phyloP scores from a whole-genome alignment of 1,140 invertebrate genomes.

The Oreohelix idahoensis region DNA sequence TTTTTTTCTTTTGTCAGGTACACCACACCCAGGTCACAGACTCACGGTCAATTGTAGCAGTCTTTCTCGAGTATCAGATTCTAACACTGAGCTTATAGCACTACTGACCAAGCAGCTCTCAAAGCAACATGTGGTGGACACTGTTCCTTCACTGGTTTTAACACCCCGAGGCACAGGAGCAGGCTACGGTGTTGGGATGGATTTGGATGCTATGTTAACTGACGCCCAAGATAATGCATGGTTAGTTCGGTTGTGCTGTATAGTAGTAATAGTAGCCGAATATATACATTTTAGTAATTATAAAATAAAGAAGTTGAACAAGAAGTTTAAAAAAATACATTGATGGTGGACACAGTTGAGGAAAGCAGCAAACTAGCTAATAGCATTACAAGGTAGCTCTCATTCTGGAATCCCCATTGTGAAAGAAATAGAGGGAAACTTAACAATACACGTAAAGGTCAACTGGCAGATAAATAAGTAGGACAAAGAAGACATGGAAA shows the following conservation, averaged over 20 bases:
- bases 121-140: constrained; percentile 53
- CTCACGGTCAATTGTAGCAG: constrained; percentile 38
- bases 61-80: not conserved
- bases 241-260: constrained; percentile 43
- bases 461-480: no score
- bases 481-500: no score
- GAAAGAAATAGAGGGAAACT: no score
- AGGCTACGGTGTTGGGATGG: constrained; percentile 68
- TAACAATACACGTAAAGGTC: no score
- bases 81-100: constrained; percentile 52
- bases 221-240: constrained; percentile 49
- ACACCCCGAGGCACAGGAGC: constrained; percentile 67
- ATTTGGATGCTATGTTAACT: constrained; percentile 61
- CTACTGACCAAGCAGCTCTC: constrained; percentile 57
- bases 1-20: not conserved
- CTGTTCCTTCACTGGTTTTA: constrained; percentile 57
- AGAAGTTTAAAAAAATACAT: no score
- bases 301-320: no score
- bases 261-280: no score
- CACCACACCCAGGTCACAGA: not conserved
- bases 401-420: no score
- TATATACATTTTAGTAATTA: no score
- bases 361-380: no score
- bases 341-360: no score
- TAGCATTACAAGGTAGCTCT: no score